Base-by-base conservation (phyloP, 2,113 vertebrate genomes). In the Oreocharis arfaki region DNA sequence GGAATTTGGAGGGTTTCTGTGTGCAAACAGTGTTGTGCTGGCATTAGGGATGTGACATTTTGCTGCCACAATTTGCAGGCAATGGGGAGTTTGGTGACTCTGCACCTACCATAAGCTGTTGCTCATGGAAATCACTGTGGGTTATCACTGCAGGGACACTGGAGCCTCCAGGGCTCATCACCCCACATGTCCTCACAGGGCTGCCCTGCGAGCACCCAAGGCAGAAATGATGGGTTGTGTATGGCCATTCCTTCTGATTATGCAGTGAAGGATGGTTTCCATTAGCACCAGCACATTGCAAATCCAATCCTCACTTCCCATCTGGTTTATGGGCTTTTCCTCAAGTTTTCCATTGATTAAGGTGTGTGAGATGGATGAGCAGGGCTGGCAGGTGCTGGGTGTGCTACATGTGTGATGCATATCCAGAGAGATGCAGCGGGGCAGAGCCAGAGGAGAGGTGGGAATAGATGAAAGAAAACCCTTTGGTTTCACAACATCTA, bases 341-440 rank as follows among this genome's bases (percentile, higher is more conserved):
- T 81, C 9, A 1, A 68, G 69, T 61, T 92, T 87, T 52, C 46
- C 9, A 0, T 74, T 33, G 59, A 65, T 61, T 84, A 49, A 77
- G 80, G 84, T 49, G 55, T 1, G 18, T 46, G 79, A 77, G 95
- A 80, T 37, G 63, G 57, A 70, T 74, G 69, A 91, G 76, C 71
- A 70, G 61, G 17, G 79, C 76, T 55, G 87, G 84, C 1, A 1
- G 82, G 53, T 24, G 65, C 81, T 39, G 56, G 8, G 50, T 3
- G 37, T 41, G 67, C 89, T 61, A 22, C 0, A 3, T 53, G 76
- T 74, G 53, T 0, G 0, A 55, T 4, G 28, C 37, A 16, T 5
- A 0, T 71, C 1, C 3, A 23, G 84, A 64, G 65, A 63, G 79
- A 59, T 3, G 10, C 18, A 57, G 46, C 0, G 0, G 56, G 56